Evolutionary conservation across 1,140 invertebrate species (phyloP).

Genomic region (Drosophila santomea): DNA sequence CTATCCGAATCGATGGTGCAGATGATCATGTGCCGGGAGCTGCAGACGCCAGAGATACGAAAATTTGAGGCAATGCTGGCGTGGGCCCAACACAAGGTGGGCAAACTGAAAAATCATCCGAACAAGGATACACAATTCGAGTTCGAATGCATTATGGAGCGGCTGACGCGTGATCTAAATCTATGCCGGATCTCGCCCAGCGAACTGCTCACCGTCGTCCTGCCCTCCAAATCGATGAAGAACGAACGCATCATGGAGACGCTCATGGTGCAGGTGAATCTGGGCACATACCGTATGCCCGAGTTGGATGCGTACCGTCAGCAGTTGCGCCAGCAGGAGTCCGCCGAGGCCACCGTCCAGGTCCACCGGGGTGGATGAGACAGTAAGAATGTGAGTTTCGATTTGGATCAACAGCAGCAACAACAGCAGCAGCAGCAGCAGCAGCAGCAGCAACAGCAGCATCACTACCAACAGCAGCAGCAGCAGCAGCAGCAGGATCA

Average conservation of each 20-base stretch:
- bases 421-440: conserved; percentile 5
- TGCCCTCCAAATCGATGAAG: conserved; percentile 96
- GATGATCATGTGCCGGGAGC: conserved; percentile 95
- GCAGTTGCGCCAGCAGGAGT: conserved; percentile 94
- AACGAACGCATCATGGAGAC: conserved; percentile 97
- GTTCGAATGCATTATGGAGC: conserved; percentile 96
- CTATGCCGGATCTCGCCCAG: conserved; percentile 96
- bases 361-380: conserved; percentile 84
- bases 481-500: conserved; percentile 11
- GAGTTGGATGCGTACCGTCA: conserved; percentile 95
- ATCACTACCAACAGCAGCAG: background rate
- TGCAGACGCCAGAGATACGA: conserved; percentile 94
- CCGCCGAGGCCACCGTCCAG: conserved; percentile 88
- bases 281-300: conserved; percentile 96
- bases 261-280: conserved; percentile 96
- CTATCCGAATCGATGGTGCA: conserved; percentile 97
- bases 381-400: conserved; percentile 85
- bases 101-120: conserved; percentile 88
- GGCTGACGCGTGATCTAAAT: conserved; percentile 94
- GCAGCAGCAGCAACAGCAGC: too few species aligned
- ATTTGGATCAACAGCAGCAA: conserved; percentile 75
- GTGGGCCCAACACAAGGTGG: conserved; percentile 94
- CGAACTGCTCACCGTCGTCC: conserved; percentile 95
- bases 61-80: conserved; percentile 97
- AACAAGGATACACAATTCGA: conserved; percentile 94